Evolutionary conservation across 2,888 invertebrate genomes (phyloP), one percentile per base, ranked within the genome.

Genomic region (Harpalus rufipes): DNA sequence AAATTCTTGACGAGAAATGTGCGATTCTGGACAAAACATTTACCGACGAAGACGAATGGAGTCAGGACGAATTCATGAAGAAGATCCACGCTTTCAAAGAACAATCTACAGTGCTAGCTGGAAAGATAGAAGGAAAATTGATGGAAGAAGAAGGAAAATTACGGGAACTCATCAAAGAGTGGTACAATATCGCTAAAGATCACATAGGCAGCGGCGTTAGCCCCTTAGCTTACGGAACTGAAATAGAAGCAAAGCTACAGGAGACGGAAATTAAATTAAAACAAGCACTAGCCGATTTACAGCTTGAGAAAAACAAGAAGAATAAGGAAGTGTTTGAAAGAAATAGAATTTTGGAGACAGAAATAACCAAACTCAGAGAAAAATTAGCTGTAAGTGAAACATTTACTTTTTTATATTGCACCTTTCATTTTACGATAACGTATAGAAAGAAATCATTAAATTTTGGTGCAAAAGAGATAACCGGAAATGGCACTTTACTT

Each of bases 1-100:
- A 78, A 65, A 84, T 78, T 7, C 10, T 78, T 10, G 65, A 84
- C 21, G 78, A 78, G 14, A 84, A 84, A 84, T 78, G 63, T 21
- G 14, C 25, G 16, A 84, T 85, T 14, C 16, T 85, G 12, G 85
- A 85, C 58, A 32, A 72, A 39, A 58, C 80, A 39, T 85, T 85
- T 39, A 41, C 79, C 25, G 85, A 85, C 16, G 80, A 85, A 14
- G 72, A 68, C 58, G 80, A 85, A 59, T 85, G 85, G 85, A 58
- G 21, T 68, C 85, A 80, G 39, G 85, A 85, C 58, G 65, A 56
- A 0, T 32, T 85, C 1, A 80, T 85, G n/a, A 39, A 32, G 5
- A 79, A 85, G 21, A 85, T 85, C 12, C 65, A 80, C n/a, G 2
- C 12, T 8, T 85, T 80, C 18, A 85, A 85, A 72, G 41, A 65